phyloP scores from a whole-genome alignment of 2,113 vertebrate species.

The Dasyornis broadbenti region DNA sequence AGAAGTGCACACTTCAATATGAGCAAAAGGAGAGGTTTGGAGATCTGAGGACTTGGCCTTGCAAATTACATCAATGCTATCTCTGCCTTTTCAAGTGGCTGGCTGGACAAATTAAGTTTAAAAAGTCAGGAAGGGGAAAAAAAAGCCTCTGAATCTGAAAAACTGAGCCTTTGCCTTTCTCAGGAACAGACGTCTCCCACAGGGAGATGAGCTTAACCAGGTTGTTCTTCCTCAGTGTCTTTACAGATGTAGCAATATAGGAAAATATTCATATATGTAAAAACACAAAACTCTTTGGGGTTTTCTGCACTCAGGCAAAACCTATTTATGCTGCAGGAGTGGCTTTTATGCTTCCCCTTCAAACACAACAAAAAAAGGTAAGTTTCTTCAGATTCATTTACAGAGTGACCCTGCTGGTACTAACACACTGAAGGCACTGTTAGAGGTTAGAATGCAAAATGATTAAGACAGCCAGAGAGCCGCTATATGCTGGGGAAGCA shows the following conservation, averaged over 20 bases:
- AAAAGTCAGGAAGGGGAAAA: fast-evolving
- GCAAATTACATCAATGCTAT: not conserved
- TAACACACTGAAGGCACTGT: not conserved
- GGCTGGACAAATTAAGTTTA: not conserved
- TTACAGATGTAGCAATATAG: not conserved
- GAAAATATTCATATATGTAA: not conserved
- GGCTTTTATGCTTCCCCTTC: not conserved
- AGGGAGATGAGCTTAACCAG: not conserved
- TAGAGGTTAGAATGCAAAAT: not conserved
- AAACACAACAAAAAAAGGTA: not conserved
- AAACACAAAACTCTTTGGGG: not conserved
- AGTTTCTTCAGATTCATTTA: not conserved
- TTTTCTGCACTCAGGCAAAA: not conserved
- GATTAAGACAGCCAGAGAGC: not conserved
- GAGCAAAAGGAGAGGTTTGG: not conserved
- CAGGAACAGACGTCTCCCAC: not conserved
- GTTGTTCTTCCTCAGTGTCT: not conserved
- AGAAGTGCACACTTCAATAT: fast-evolving
- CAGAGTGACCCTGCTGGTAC: not conserved
- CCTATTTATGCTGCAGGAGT: not conserved
- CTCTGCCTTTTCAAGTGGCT: not conserved
- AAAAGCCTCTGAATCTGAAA: not conserved
- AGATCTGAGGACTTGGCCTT: not conserved
- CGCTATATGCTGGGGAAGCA: not conserved
- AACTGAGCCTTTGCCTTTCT: not conserved